Evolutionary conservation across 2,797 vertebrate species (phyloP).

Genomic region (Syngnathus rostellatus): DNA sequence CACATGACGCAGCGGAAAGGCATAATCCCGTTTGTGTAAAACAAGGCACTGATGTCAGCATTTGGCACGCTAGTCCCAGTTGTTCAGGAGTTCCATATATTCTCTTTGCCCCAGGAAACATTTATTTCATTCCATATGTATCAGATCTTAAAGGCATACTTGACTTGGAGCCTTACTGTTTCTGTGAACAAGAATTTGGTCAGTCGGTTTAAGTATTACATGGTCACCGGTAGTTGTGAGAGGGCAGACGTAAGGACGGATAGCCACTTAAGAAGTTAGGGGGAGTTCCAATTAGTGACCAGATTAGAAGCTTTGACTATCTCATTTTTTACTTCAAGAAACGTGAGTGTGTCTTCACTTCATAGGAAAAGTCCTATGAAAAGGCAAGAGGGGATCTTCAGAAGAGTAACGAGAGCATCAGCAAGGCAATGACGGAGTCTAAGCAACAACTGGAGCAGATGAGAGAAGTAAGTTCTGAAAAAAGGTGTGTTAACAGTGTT

Average conservation of each 20-base stretch:
- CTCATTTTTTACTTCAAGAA: neutral
- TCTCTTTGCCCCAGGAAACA: neutral
- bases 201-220: neutral
- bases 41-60: neutral
- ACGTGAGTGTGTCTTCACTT: conserved; percentile 5
- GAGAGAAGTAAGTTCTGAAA: conserved; percentile 68
- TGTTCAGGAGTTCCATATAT: neutral
- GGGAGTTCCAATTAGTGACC: neutral
- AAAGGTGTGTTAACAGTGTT: neutral
- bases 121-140: neutral
- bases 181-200: neutral
- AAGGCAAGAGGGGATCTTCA: conserved; percentile 80
- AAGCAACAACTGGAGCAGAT: conserved; percentile 77
- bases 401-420: conserved; percentile 67
- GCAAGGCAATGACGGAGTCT: conserved; percentile 75
- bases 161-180: neutral
- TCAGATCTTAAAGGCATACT: neutral
- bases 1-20: neutral
- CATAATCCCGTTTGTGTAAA: neutral
- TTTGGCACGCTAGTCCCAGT: neutral
- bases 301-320: neutral
- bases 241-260: neutral
- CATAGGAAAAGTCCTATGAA: conserved; percentile 81
- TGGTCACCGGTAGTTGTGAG: neutral
- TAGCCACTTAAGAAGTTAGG: neutral